Conservation (phyloP, 2,113 vertebrate species). For the Neotoma lepida region DNA sequence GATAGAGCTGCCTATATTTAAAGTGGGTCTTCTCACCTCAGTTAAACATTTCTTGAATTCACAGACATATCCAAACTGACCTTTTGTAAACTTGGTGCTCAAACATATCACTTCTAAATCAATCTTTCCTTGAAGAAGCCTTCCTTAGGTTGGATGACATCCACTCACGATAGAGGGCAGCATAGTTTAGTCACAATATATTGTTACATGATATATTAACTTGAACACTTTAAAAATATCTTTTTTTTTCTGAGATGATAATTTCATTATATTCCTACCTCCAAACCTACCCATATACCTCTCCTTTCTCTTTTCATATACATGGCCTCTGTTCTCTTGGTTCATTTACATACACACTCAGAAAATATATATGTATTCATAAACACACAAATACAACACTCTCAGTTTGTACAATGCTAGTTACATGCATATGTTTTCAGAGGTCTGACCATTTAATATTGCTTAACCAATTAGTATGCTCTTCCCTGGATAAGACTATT, state of each 20-base stretch:
- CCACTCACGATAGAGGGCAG: background rate
- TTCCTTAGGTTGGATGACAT: background rate
- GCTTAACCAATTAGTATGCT: too few relatives aligned
- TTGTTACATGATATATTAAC: background rate
- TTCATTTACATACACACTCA: background rate
- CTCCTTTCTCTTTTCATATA: background rate
- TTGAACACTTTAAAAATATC: background rate
- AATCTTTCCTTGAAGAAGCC: background rate
- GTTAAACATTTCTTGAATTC: background rate
- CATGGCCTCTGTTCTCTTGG: too few relatives aligned
- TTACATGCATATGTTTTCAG: too few relatives aligned
- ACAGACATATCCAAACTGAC: background rate
- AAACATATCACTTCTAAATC: background rate
- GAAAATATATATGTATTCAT: too few relatives aligned
- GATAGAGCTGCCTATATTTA: background rate
- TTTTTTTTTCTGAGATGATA: background rate
- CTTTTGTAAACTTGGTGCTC: background rate
- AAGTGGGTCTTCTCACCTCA: background rate
- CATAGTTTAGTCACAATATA: background rate
- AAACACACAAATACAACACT: background rate
- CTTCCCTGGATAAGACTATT: too few relatives aligned
- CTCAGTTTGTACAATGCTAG: too few relatives aligned
- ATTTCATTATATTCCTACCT: background rate
- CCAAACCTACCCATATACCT: background rate
- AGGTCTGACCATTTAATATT: too few relatives aligned